Evolutionary conservation across 2,113 vertebrate genomes (phyloP).

Genomic region (Rafetus swinhoei): DNA sequence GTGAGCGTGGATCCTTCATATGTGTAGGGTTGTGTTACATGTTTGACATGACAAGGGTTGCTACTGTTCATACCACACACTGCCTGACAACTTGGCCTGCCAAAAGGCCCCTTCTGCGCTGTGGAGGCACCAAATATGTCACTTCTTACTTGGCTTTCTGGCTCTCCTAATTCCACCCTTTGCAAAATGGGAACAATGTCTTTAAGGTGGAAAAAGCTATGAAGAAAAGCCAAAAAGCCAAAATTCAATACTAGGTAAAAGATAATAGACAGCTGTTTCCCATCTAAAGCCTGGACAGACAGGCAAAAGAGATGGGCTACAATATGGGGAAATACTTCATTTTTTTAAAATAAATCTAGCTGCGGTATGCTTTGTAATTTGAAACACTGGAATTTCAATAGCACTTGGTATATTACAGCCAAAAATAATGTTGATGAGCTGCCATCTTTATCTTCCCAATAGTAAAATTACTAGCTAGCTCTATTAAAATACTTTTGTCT

Average conservation of each 20-base stretch:
- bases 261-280: not conserved
- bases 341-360: not conserved
- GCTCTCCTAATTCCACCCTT: not conserved
- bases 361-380: not conserved
- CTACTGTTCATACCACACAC: not conserved
- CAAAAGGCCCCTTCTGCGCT: not conserved
- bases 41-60: not conserved
- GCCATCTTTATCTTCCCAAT: not conserved
- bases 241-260: not conserved
- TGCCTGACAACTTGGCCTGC: not conserved
- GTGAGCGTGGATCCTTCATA: not conserved
- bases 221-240: not conserved
- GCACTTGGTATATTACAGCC: not conserved
- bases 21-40: not conserved
- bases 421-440: not conserved
- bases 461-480: not conserved
- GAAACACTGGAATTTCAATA: not conserved
- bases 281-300: not conserved
- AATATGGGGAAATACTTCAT: not conserved
- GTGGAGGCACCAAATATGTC: not conserved
- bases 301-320: accelerated
- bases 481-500: not conserved
- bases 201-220: not conserved
- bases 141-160: not conserved
- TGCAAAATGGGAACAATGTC: not conserved